Evolutionary conservation across 2,888 invertebrate species (phyloP).

Genomic region (Desoria tigrina): DNA sequence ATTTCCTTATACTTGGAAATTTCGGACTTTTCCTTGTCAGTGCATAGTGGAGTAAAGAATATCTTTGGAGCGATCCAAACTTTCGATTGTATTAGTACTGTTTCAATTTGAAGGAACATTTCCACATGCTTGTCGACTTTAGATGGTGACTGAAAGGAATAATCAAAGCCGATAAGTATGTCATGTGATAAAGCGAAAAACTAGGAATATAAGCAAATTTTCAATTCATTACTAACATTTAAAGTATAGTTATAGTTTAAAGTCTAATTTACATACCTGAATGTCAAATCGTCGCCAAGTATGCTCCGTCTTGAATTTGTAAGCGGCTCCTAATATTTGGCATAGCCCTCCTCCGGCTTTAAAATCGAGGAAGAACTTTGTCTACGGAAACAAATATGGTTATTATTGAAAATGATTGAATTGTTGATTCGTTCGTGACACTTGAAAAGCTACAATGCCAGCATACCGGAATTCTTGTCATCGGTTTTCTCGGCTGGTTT

Average conservation of each 20-base stretch:
- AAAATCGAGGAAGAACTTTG: slow-evolving; percentile 93
- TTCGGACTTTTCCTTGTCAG: slow-evolving; percentile 78
- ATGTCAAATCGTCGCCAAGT: slow-evolving; percentile 93
- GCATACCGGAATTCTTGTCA: slow-evolving; percentile 78
- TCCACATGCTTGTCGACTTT: slow-evolving; percentile 89
- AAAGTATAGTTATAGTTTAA: background rate
- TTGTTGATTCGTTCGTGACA: background rate
- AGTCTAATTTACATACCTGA: slow-evolving; percentile 65
- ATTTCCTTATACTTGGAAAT: slow-evolving; percentile 82
- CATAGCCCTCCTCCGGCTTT: slow-evolving; percentile 90
- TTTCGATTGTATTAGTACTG: slow-evolving; percentile 78
- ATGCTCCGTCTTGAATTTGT: slow-evolving; percentile 93
- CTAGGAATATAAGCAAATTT: background rate
- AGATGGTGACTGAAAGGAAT: slow-evolving; percentile 82
- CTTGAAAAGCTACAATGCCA: background rate
- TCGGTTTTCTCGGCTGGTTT: slow-evolving; percentile 82
- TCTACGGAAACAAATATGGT: slow-evolving; percentile 62
- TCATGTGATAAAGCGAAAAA: too few species aligned
- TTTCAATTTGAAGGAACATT: slow-evolving; percentile 87
- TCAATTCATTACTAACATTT: background rate
- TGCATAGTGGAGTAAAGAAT: slow-evolving; percentile 67
- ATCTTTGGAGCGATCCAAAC: slow-evolving; percentile 76
- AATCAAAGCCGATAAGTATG: slow-evolving; percentile 54
- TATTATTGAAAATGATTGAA: background rate
- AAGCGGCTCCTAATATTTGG: slow-evolving; percentile 89